phyloP scores from a whole-genome alignment of 2,888 invertebrate species.

The Drosophila subsilvestris region DNA sequence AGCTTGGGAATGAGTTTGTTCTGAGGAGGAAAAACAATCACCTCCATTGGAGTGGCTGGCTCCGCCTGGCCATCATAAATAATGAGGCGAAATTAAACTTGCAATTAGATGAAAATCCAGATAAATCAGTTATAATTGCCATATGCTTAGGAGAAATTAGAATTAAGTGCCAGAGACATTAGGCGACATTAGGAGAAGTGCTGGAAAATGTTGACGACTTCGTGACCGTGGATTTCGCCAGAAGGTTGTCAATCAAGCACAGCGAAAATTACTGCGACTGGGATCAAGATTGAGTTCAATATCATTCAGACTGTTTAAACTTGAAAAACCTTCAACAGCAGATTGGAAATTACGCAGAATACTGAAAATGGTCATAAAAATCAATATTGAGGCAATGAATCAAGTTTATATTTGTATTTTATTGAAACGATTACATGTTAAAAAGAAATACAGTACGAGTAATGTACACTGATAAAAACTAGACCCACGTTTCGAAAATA shows the following conservation, averaged over 20 bases:
- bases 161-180: slow-evolving; percentile 46
- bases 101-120: slow-evolving; percentile 72
- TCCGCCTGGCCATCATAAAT: slow-evolving; percentile 56
- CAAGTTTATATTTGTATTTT: background rate
- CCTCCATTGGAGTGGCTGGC: slow-evolving; percentile 1
- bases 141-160: slow-evolving; percentile 55
- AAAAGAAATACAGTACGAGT: background rate
- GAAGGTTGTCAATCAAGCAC: slow-evolving; percentile 3
- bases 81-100: slow-evolving; percentile 72
- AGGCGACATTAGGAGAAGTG: slow-evolving; percentile 36
- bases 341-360: background rate
- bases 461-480: background rate
- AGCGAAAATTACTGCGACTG: background rate
- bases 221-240: slow-evolving; percentile 23
- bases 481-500: background rate
- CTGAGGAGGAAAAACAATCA: slow-evolving; percentile 47
- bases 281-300: slow-evolving; percentile 10
- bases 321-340: background rate
- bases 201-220: slow-evolving; percentile 18
- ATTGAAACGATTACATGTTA: background rate
- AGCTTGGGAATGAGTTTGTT: slow-evolving; percentile 48
- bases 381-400: background rate
- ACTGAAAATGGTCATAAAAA: background rate
- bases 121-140: slow-evolving; percentile 64
- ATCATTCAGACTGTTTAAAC: background rate